Conservation (phyloP, 2,888 invertebrate genomes). For the Caenorhabditis zanzibari region DNA sequence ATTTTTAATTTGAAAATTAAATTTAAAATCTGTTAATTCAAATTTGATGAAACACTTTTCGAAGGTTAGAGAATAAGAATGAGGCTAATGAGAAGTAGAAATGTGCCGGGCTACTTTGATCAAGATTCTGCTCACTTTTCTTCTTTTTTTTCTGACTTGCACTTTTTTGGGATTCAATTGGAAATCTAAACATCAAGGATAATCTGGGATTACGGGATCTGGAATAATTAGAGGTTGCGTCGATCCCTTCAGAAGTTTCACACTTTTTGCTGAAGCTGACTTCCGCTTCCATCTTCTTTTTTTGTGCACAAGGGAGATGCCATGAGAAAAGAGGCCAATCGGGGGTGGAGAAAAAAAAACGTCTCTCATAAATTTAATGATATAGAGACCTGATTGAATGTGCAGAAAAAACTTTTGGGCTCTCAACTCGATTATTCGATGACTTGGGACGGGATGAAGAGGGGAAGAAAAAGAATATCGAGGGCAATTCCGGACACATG, state of each 20-base stretch:
- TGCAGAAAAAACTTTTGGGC: conserved; percentile 13
- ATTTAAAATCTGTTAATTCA: background rate
- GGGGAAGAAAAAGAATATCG: background rate
- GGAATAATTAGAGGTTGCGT: background rate
- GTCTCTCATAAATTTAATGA: conserved; percentile 27
- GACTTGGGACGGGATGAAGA: background rate
- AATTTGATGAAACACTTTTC: background rate
- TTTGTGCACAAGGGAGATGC: background rate
- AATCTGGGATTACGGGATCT: background rate
- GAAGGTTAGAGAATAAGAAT: background rate
- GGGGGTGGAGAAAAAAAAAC: background rate
- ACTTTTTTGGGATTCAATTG: conserved; percentile 14
- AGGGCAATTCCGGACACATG: conserved; percentile 18
- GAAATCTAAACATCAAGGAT: conserved; percentile 27
- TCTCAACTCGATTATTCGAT: conserved; percentile 41
- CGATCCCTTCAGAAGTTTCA: conserved; percentile 1
- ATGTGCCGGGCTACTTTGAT: conserved; percentile 15
- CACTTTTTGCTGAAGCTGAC: background rate
- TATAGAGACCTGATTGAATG: conserved; percentile 38
- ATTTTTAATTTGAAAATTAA: background rate
- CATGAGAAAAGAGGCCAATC: background rate
- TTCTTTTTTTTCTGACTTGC: conserved; percentile 2
- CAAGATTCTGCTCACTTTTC: background rate
- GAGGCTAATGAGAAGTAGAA: conserved; percentile 27
- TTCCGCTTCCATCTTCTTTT: conserved; percentile 15